phyloP scores from a whole-genome alignment of 2,888 invertebrate genomes.

The Byasa hedistus region DNA sequence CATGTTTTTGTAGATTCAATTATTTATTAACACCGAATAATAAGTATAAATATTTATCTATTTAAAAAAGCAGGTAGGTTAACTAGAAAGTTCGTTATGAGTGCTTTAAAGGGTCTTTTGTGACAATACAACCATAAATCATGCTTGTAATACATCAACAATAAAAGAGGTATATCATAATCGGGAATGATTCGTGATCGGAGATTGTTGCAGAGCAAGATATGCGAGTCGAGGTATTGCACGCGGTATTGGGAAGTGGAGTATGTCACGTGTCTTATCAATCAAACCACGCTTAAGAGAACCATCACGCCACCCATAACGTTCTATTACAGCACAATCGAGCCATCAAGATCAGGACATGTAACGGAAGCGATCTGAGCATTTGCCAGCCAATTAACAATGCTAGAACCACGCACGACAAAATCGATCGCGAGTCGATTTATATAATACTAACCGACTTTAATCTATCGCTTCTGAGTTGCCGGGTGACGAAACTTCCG shows the following conservation, averaged over 20 bases:
- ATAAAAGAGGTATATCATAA: conserved; percentile 52
- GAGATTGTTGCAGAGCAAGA: conserved; percentile 36
- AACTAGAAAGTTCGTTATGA: not conserved
- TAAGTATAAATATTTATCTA: not conserved
- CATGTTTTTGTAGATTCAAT: not conserved
- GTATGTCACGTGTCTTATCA: conserved; percentile 68
- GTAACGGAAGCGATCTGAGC: conserved; percentile 37
- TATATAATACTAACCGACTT: conserved; percentile 56
- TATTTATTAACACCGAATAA: not conserved
- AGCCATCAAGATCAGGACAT: conserved; percentile 15
- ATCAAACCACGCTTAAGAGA: conserved; percentile 49
- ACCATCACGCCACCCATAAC: conserved; percentile 31
- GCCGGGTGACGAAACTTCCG: conserved; percentile 67
- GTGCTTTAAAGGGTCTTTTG: conserved; percentile 48
- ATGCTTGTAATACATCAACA: conserved; percentile 63
- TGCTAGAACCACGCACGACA: conserved; percentile 39
- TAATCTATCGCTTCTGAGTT: conserved; percentile 56
- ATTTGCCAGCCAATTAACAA: conserved; percentile 39
- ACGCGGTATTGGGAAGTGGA: conserved; percentile 49
- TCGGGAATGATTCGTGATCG: conserved; percentile 57
- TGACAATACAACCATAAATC: conserved; percentile 64
- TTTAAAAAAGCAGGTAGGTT: not conserved
- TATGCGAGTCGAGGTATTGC: conserved; percentile 22
- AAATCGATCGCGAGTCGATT: conserved; percentile 46
- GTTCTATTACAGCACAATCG: conserved; percentile 17